These are phyloP conservation scores for Ladona fulva DNA, from an alignment of 1,140 invertebrate genomes.

Conservation along the genomic window DNA sequence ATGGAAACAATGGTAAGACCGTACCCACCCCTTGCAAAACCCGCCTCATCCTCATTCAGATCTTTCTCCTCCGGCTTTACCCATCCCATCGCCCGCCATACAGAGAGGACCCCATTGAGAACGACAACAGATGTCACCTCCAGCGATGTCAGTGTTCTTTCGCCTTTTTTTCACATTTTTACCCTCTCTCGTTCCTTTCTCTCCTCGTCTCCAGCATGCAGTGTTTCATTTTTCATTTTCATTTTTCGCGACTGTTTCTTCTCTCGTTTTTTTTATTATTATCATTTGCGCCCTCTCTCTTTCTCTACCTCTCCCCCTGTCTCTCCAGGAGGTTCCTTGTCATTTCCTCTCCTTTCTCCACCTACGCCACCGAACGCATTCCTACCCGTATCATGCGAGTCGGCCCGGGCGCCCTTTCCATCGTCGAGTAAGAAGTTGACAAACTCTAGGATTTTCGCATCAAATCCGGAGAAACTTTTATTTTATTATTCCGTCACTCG, in stretches of 20 bases:
- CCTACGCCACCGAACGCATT: background rate
- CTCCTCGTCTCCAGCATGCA: background rate
- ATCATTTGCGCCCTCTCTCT: background rate
- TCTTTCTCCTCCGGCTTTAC: background rate
- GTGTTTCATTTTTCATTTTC: slow-evolving; percentile 10
- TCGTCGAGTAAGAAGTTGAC: too few relatives aligned
- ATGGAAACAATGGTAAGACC: background rate
- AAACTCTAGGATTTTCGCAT: too few relatives aligned
- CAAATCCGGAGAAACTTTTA: too few relatives aligned
- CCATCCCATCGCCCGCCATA: background rate
- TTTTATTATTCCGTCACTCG: too few relatives aligned
- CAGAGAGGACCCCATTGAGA: background rate
- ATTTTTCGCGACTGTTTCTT: slow-evolving; percentile 1
- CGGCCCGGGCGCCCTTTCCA: too few relatives aligned
- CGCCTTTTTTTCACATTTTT: background rate
- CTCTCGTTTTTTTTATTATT: background rate
- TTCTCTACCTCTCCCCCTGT: background rate
- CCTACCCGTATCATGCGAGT: too few relatives aligned
- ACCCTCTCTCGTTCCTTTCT: background rate
- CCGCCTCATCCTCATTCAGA: background rate
- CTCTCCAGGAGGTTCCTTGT: background rate
- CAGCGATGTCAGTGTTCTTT: slow-evolving; percentile 4
- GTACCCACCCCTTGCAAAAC: too few relatives aligned
- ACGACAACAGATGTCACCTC: slow-evolving; percentile 3
- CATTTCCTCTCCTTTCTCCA: background rate